Evolutionary conservation across 2,888 invertebrate genomes (phyloP).

Genomic region (Proisotoma minuta): DNA sequence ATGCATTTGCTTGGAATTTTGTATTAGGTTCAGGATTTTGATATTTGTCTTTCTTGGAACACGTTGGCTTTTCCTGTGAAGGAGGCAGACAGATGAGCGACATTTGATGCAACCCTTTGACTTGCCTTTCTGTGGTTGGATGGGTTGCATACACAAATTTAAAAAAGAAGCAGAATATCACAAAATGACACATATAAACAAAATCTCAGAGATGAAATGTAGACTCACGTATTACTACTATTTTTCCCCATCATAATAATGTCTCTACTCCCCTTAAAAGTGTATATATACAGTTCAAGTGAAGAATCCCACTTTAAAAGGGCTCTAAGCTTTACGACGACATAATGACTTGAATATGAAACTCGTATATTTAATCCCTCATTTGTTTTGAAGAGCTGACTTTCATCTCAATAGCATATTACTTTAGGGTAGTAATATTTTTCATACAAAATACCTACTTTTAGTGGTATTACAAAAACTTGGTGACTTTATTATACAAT

Average conservation of each 20-base stretch:
- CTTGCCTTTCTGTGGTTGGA: slow-evolving; percentile 11
- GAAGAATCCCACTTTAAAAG: not conserved
- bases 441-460: too few species aligned
- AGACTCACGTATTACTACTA: not conserved
- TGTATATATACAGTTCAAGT: not conserved
- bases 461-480: too few species aligned
- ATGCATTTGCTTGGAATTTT: not conserved
- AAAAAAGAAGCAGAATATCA: not conserved
- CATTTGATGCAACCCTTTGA: slow-evolving; percentile 30
- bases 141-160: slow-evolving; percentile 15
- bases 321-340: not conserved
- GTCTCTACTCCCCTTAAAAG: too few species aligned
- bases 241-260: slow-evolving; percentile 3
- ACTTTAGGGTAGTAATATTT: too few species aligned
- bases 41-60: slow-evolving; percentile 2
- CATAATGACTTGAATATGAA: too few species aligned
- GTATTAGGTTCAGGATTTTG: not conserved
- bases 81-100: slow-evolving; percentile 27
- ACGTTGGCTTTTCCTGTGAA: slow-evolving; percentile 1
- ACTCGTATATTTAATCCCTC: too few species aligned
- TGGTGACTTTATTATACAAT: too few species aligned
- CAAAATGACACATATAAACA: not conserved
- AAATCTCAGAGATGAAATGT: not conserved
- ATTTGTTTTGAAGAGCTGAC: too few species aligned
- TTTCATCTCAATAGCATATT: too few species aligned